Percentiles rank a stretch among this genome's conserved stretches.
Conservation (phyloP, 30 jellyfish, hydroid and myxozoan species). For the Rhopilema esculentum region DNA sequence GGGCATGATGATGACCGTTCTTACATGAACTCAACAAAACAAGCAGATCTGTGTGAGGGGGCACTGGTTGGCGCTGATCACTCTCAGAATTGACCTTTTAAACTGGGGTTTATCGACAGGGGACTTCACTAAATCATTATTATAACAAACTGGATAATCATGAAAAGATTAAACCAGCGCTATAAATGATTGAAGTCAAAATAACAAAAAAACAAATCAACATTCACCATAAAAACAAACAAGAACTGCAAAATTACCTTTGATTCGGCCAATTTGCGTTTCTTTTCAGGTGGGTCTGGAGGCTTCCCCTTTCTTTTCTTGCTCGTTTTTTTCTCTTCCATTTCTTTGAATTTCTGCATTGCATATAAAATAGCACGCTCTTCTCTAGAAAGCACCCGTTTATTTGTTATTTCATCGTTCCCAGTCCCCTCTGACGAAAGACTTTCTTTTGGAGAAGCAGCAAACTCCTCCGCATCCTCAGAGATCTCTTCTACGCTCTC, state of each 20-base stretch:
- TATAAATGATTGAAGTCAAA: no score
- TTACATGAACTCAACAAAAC: background rate
- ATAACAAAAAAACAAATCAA: no score
- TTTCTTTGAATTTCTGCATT: slow-evolving; percentile 59
- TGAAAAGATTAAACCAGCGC: no score
- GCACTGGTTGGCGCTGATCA: no score
- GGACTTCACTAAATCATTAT: no score
- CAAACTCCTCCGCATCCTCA: background rate
- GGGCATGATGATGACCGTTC: background rate
- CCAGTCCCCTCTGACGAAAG: slow-evolving; percentile 12
- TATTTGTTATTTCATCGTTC: slow-evolving; percentile 11
- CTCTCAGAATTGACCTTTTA: no score
- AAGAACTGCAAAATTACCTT: background rate
- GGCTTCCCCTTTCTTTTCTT: slow-evolving; percentile 5
- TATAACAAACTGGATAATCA: no score
- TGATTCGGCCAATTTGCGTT: background rate
- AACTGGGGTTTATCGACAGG: no score
- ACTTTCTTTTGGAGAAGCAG: background rate
- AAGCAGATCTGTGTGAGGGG: no score
- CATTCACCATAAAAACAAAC: background rate
- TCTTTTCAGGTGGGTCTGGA: background rate
- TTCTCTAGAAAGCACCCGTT: slow-evolving; percentile 40
- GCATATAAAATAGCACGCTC: slow-evolving; percentile 74
- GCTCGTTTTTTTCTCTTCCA: slow-evolving; percentile 46
- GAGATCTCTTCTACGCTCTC: background rate